Evolutionary conservation across 2,113 vertebrate species (phyloP).

Genomic region (Elgaria multicarinata): DNA sequence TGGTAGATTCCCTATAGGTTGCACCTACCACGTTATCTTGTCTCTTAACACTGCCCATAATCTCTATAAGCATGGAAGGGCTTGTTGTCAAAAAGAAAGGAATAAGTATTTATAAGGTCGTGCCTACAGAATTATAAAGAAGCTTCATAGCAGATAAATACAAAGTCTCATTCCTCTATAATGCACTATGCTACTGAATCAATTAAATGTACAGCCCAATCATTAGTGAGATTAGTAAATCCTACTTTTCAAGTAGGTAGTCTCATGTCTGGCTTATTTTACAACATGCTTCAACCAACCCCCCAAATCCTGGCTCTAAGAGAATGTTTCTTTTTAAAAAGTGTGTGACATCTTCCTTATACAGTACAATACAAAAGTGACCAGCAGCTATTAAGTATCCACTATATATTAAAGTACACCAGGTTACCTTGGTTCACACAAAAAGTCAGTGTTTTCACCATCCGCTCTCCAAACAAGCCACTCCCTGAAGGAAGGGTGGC

Average conservation of each 20-base stretch:
- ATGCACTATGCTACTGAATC: not conserved
- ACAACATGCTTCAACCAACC: not conserved
- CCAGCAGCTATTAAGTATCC: not conserved
- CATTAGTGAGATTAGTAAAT: not conserved
- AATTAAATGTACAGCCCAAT: not conserved
- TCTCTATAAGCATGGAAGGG: not conserved
- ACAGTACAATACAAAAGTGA: not conserved
- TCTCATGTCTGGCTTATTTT: not conserved
- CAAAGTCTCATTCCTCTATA: not conserved
- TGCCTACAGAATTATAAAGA: not conserved
- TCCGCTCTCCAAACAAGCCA: slow-evolving; percentile 98
- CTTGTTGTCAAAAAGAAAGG: not conserved
- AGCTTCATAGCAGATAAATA: not conserved
- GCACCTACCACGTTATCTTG: not conserved
- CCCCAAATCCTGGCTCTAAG: not conserved
- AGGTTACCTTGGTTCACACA: slow-evolving; percentile 94
- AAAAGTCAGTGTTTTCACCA: slow-evolving; percentile 92
- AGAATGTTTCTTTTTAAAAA: not conserved
- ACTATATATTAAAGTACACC: not conserved
- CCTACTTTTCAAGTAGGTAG: not conserved
- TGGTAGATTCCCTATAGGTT: not conserved
- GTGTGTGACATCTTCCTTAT: not conserved
- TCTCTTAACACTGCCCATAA: not conserved
- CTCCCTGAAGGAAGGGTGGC: slow-evolving; percentile 97
- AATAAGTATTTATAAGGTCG: no score